These are phyloP conservation scores for Saccopteryx bilineata DNA, from an alignment of 2,113 vertebrate species.

Conservation along the genomic window DNA sequence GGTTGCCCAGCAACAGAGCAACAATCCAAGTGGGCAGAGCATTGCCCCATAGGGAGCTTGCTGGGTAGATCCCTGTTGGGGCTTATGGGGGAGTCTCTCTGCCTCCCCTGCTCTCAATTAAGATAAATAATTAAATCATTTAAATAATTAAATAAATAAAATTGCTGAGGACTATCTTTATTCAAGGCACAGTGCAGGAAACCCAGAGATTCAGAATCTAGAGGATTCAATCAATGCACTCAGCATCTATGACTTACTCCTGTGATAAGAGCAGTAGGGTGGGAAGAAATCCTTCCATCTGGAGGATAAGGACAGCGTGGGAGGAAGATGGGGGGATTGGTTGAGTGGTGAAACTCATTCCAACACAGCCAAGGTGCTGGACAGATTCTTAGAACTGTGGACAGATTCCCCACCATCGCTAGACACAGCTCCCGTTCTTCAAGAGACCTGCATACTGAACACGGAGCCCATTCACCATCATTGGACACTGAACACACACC, in stretches of 20 bases:
- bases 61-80: no score
- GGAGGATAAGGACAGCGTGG: not conserved
- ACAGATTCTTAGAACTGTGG: not conserved
- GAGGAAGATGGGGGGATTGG: not conserved
- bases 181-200: not conserved
- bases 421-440: not conserved
- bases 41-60: no score
- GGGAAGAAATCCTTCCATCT: not conserved
- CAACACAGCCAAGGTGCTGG: accelerated
- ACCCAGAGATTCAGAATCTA: not conserved
- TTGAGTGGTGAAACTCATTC: not conserved
- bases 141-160: no score
- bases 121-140: no score
- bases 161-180: no score
- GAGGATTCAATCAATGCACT: accelerated
- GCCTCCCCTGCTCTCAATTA: no score
- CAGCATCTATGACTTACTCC: accelerated
- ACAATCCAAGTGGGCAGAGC: no score
- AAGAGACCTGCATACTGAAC: not conserved
- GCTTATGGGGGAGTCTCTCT: no score
- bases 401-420: not conserved
- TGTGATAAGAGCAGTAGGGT: not conserved
- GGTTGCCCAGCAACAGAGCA: no score
- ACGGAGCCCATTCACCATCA: not conserved
- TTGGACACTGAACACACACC: not conserved